phyloP scores from a whole-genome alignment of 2,113 vertebrate genomes.

The Nicator chloris region DNA sequence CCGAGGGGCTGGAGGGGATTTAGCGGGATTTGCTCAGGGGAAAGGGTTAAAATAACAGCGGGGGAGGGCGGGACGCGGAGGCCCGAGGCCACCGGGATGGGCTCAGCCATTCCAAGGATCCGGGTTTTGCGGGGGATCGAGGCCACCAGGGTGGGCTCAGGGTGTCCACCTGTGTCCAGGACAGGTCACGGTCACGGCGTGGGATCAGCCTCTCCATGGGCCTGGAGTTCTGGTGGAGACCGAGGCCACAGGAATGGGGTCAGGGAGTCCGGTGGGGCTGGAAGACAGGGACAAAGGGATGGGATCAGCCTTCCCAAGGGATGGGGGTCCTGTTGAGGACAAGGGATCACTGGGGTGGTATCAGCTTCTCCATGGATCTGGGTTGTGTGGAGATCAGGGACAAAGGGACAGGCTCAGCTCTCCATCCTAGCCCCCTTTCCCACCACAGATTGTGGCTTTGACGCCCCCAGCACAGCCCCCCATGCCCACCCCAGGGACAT shows the following conservation, averaged over 20 bases:
- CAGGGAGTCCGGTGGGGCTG: too few species aligned
- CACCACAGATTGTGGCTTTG: fast-evolving
- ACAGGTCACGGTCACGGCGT: background rate
- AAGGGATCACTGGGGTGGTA: too few species aligned
- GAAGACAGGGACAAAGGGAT: background rate
- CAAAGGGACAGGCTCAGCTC: background rate
- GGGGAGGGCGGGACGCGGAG: background rate
- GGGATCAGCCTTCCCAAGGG: background rate
- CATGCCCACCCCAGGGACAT: too few species aligned
- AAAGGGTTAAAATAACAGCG: background rate
- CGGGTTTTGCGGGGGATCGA: background rate
- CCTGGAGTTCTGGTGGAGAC: background rate
- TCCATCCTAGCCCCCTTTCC: background rate
- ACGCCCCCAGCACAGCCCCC: fast-evolving
- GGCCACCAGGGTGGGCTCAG: background rate
- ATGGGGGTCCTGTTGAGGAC: fast-evolving
- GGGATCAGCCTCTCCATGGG: background rate
- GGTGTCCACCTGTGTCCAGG: background rate
- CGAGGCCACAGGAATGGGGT: background rate
- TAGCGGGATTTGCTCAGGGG: background rate
- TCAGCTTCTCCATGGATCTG: fast-evolving
- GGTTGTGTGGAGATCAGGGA: background rate
- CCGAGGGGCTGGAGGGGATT: background rate
- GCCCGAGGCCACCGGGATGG: background rate
- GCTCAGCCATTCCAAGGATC: background rate